Evolutionary conservation across 2,888 invertebrate species (phyloP).

Genomic region (Clanis bilineata): DNA sequence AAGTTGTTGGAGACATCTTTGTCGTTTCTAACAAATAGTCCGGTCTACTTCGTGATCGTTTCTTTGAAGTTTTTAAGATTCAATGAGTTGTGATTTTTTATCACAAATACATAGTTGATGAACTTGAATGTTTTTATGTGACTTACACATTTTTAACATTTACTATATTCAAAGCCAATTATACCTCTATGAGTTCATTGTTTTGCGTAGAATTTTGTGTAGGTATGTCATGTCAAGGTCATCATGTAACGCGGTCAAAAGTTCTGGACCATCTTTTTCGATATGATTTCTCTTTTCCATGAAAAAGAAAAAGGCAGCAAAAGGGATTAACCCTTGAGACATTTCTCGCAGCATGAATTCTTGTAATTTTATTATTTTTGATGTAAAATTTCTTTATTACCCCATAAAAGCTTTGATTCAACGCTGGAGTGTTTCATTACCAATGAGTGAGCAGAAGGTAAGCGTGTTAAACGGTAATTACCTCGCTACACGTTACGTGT

Average conservation of each 20-base stretch:
- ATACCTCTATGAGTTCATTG: too few relatives aligned
- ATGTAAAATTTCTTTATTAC: neutral
- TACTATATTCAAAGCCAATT: too few relatives aligned
- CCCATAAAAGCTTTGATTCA: neutral
- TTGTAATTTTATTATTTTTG: neutral
- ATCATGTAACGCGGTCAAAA: too few relatives aligned
- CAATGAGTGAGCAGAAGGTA: neutral
- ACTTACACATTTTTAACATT: too few relatives aligned
- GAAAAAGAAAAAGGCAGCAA: too few relatives aligned
- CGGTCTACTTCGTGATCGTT: neutral
- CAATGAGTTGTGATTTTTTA: neutral
- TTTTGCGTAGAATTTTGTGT: too few relatives aligned
- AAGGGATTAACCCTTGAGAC: too few relatives aligned
- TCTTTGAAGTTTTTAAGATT: neutral
- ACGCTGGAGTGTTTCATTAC: neutral
- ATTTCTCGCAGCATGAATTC: too few relatives aligned
- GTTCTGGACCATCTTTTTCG: too few relatives aligned
- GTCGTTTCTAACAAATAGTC: neutral
- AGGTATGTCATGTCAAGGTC: too few relatives aligned
- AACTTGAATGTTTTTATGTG: neutral
- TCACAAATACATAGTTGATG: neutral
- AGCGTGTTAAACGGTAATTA: constrained; percentile 7
- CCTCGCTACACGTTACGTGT: neutral
- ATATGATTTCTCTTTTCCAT: too few relatives aligned
- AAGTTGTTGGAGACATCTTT: constrained; percentile 15